Evolutionary conservation across 2,888 invertebrate genomes (phyloP).

Genomic region (Cheilosia variabilis): DNA sequence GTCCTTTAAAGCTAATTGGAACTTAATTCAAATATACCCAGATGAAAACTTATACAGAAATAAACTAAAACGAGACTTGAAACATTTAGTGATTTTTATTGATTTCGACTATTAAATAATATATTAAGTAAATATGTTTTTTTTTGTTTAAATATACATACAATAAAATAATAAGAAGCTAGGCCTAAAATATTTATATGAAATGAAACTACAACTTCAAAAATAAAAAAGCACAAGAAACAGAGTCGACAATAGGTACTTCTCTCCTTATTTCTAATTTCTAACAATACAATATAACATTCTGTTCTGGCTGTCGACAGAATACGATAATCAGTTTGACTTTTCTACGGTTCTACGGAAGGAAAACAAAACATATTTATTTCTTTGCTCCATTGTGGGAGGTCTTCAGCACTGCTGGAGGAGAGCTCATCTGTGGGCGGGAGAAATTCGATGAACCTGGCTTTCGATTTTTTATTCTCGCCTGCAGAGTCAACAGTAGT

Average conservation of each 20-base stretch:
- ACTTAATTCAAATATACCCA: no score
- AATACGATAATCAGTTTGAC: slow-evolving; percentile 33
- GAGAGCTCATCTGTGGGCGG: slow-evolving; percentile 80
- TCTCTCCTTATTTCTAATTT: slow-evolving; percentile 44
- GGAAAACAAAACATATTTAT: slow-evolving; percentile 41
- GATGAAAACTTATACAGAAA: no score
- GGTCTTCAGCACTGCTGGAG: slow-evolving; percentile 67
- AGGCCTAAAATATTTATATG: slow-evolving; percentile 35
- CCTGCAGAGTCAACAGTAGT: slow-evolving; percentile 91
- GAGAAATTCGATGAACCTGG: slow-evolving; percentile 78
- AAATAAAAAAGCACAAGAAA: slow-evolving; percentile 36
- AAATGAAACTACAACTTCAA: slow-evolving; percentile 50
- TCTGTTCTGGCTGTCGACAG: slow-evolving; percentile 23
- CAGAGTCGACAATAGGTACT: slow-evolving; percentile 57
- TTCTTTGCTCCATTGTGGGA: slow-evolving; percentile 62
- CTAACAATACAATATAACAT: slow-evolving; percentile 56
- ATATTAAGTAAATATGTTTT: slow-evolving; percentile 66
- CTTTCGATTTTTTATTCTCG: slow-evolving; percentile 89
- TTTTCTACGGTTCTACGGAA: slow-evolving; percentile 33
- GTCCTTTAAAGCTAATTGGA: no score
- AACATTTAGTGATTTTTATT: slow-evolving; percentile 20
- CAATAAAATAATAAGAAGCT: slow-evolving; percentile 60
- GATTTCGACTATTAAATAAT: slow-evolving; percentile 73
- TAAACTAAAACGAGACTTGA: background rate
- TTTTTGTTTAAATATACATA: slow-evolving; percentile 71